Conservation (phyloP, 2,888 invertebrate genomes). For the Embidobia sp. region DNA sequence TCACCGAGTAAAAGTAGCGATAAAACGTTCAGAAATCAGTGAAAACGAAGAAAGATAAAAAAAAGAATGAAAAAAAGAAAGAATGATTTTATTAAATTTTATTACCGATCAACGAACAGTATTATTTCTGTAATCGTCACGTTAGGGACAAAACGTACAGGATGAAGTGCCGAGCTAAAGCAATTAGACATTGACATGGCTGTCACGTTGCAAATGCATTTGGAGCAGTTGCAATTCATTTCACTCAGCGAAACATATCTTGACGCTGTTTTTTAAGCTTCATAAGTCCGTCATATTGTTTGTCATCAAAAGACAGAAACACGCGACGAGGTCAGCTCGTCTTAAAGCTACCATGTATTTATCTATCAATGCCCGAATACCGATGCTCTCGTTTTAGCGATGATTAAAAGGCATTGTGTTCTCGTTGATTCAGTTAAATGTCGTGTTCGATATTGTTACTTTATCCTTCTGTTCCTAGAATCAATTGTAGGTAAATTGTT, state of each 20-base stretch:
- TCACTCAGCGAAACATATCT: conserved; percentile 21
- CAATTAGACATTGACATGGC: conserved; percentile 48
- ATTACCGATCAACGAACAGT: too few relatives aligned
- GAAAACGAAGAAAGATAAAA: too few relatives aligned
- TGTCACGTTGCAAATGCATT: conserved; percentile 42
- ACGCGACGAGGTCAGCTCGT: conserved; percentile 2
- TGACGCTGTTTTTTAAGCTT: background rate
- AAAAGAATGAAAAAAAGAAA: too few relatives aligned
- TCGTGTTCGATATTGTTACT: background rate
- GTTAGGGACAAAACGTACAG: too few relatives aligned
- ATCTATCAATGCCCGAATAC: conserved; percentile 29
- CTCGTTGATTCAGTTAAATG: background rate
- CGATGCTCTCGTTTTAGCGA: conserved; percentile 29
- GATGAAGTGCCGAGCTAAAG: too few relatives aligned
- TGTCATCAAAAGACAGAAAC: conserved; percentile 32
- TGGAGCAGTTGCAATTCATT: conserved; percentile 39
- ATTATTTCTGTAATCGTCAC: too few relatives aligned
- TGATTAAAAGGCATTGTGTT: conserved; percentile 20
- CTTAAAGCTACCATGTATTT: conserved; percentile 22
- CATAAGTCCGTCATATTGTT: conserved; percentile 17
- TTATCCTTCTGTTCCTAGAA: too few relatives aligned
- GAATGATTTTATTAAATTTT: too few relatives aligned
- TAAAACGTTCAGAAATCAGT: too few relatives aligned
- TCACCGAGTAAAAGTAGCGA: too few relatives aligned
- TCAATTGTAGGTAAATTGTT: too few relatives aligned